Conservation (phyloP, 2,797 vertebrate genomes). For the Brachymystax lenok region DNA sequence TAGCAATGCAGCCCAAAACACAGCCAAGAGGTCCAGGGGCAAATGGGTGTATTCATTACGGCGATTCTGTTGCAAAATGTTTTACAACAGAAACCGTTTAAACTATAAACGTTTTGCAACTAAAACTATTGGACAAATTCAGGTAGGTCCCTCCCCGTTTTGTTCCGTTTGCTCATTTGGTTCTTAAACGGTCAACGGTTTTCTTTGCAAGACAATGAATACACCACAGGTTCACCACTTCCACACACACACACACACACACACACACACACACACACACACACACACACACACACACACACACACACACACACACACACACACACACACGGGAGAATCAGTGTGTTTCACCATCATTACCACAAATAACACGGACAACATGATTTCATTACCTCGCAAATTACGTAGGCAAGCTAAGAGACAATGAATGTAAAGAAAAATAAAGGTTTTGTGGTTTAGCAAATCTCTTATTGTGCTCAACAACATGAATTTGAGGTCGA, state of each 20-base stretch:
- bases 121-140: too few species aligned
- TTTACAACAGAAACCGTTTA: too few species aligned
- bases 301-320: constrained; percentile 14
- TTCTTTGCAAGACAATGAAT: too few species aligned
- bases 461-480: background rate
- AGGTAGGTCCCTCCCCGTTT: too few species aligned
- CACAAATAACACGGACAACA: constrained; percentile 29
- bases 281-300: background rate
- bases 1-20: background rate
- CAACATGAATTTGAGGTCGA: background rate
- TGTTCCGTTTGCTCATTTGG: too few species aligned
- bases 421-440: constrained; percentile 55
- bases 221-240: background rate
- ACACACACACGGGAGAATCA: constrained; percentile 8
- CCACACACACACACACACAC: constrained; percentile 10
- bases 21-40: background rate
- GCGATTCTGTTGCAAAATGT: too few species aligned
- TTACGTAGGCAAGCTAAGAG: constrained; percentile 66
- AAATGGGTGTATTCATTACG: too few species aligned
- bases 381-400: constrained; percentile 64
- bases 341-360: constrained; percentile 12
- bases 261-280: constrained; percentile 16
- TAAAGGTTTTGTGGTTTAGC: constrained; percentile 11
- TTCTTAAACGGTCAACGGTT: too few species aligned
- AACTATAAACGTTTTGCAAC: too few species aligned